Evolutionary conservation across 2,888 invertebrate species (phyloP).

Genomic region (Papilio elwesi): DNA sequence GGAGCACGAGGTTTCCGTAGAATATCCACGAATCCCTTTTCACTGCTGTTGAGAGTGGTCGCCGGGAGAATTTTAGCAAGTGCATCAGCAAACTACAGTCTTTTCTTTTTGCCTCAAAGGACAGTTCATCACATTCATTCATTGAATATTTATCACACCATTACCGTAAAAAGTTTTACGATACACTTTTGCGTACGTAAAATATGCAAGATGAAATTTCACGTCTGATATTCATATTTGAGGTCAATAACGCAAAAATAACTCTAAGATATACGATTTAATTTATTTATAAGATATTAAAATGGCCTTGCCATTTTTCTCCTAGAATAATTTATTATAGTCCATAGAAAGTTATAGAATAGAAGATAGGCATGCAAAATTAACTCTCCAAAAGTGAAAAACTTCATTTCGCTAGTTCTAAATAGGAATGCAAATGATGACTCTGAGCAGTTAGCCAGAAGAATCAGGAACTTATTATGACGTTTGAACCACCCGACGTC

Average conservation of each 20-base stretch:
- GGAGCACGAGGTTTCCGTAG: too few relatives aligned
- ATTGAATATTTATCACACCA: neutral
- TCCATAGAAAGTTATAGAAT: conserved; percentile 2
- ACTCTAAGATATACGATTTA: neutral
- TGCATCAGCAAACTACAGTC: too few relatives aligned
- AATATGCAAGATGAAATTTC: neutral
- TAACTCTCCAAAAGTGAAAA: neutral
- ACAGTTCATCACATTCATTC: neutral
- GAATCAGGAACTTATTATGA: conserved; percentile 52
- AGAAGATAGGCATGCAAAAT: neutral
- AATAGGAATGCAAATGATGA: conserved; percentile 4
- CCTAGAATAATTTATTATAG: neutral
- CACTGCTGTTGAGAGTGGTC: too few relatives aligned
- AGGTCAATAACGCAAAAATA: neutral
- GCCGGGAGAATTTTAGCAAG: too few relatives aligned
- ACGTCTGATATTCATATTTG: neutral
- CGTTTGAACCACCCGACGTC: conserved; percentile 56
- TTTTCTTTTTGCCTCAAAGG: neutral
- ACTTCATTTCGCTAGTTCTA: neutral
- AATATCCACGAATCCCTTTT: too few relatives aligned
- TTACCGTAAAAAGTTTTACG: neutral
- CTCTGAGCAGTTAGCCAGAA: conserved; percentile 42
- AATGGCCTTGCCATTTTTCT: neutral
- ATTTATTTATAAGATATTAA: neutral
- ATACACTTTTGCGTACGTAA: neutral